phyloP scores from a whole-genome alignment of 2,113 vertebrate genomes.

The Takifugu bimaculatus region DNA sequence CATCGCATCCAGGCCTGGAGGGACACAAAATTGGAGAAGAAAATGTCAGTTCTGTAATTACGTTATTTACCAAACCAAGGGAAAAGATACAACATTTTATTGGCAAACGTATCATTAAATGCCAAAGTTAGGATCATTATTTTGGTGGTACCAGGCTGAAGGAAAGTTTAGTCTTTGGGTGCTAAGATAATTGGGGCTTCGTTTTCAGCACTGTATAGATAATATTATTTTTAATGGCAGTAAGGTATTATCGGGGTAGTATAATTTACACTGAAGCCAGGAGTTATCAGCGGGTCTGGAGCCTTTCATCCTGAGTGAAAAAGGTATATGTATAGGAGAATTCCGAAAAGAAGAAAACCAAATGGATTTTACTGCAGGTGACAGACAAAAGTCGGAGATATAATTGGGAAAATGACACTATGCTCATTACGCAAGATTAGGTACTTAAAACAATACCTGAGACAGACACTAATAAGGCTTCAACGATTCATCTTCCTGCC shows the following conservation, averaged over 20 bases:
- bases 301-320: conserved; percentile 10
- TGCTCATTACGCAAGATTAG: conserved; percentile 78
- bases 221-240: neutral
- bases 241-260: no score
- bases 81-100: no score
- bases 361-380: conserved; percentile 55
- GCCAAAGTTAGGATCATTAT: no score
- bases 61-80: no score
- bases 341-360: conserved; percentile 30
- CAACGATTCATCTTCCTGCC: conserved; percentile 76
- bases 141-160: no score
- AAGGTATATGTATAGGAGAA: conserved; percentile 29
- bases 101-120: no score
- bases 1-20: conserved; percentile 94
- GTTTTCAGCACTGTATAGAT: neutral
- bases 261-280: neutral
- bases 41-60: neutral
- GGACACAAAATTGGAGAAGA: conserved; percentile 42
- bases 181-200: neutral
- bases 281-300: neutral
- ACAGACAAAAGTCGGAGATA: conserved; percentile 68
- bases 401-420: conserved; percentile 75
- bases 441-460: conserved; percentile 78
- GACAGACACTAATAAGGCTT: conserved; percentile 76
- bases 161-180: no score